Conservation (phyloP, 37 sponge, comb jelly and placozoan genomes). For the Petrosia ficiformis region DNA sequence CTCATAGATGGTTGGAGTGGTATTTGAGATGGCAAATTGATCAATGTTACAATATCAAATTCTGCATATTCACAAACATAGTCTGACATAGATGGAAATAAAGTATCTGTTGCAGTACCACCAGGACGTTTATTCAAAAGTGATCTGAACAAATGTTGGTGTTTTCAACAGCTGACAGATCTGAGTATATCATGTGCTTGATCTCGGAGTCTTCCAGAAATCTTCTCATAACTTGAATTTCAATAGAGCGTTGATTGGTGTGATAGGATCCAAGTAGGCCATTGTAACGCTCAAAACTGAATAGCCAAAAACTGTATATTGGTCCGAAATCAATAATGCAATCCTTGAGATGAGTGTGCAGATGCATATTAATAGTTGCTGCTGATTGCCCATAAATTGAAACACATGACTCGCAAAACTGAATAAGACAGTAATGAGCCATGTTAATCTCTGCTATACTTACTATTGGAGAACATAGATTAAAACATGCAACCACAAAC, state of each 20-base stretch:
- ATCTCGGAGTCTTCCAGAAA: too few species aligned
- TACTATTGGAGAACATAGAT: neutral
- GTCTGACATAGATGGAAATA: too few species aligned
- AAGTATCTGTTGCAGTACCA: too few species aligned
- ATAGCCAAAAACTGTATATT: neutral
- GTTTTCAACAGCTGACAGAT: too few species aligned
- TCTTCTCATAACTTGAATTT: slow-evolving; percentile 9
- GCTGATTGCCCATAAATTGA: neutral
- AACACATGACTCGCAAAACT: neutral
- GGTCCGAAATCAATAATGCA: slow-evolving; percentile 1
- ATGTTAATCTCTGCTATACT: neutral
- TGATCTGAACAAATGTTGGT: too few species aligned
- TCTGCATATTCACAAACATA: too few species aligned
- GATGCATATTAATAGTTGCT: neutral
- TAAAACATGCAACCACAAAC: neutral
- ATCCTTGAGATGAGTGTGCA: neutral
- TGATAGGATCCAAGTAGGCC: neutral
- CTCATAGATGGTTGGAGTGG: too few species aligned
- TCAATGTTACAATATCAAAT: too few species aligned
- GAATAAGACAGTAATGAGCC: neutral
- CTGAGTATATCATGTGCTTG: too few species aligned
- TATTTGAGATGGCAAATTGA: too few species aligned
- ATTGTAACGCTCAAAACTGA: neutral
- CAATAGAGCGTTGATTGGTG: slow-evolving; percentile 2
- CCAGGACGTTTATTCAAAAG: too few species aligned